Evolutionary conservation across 1,140 invertebrate genomes (phyloP).

Genomic region (Charaxes varanes): DNA sequence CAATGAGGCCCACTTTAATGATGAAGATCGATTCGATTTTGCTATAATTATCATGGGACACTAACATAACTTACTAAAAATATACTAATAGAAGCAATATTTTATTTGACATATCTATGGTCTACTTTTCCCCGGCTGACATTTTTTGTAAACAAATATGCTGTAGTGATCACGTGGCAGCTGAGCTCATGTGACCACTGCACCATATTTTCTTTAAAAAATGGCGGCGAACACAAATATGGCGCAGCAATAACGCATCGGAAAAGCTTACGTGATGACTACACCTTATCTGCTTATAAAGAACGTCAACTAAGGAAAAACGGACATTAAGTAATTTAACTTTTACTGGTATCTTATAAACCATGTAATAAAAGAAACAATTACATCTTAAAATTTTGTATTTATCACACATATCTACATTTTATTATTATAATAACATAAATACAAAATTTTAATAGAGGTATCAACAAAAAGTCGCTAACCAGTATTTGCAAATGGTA

Average conservation of each 20-base stretch:
- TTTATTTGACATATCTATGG: constrained; percentile 56
- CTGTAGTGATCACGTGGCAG: too few species aligned
- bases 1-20: constrained; percentile 53
- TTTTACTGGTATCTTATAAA: constrained; percentile 58
- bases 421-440: constrained; percentile 73
- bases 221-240: too few species aligned
- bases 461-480: constrained; percentile 70
- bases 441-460: constrained; percentile 75
- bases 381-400: constrained; percentile 75
- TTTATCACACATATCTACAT: constrained; percentile 75
- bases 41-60: constrained; percentile 56
- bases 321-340: too few species aligned
- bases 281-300: too few species aligned
- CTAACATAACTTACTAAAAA: constrained; percentile 69
- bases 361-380: constrained; percentile 65
- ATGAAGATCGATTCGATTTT: constrained; percentile 50
- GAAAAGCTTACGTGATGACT: too few species aligned
- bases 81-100: constrained; percentile 69
- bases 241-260: too few species aligned
- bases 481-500: constrained; percentile 70
- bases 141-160: too few species aligned
- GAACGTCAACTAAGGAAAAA: too few species aligned
- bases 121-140: too few species aligned
- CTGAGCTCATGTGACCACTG: too few species aligned
- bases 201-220: too few species aligned